phyloP scores from a whole-genome alignment of 1,140 invertebrate species.

The Diplogasteroides magnus region DNA sequence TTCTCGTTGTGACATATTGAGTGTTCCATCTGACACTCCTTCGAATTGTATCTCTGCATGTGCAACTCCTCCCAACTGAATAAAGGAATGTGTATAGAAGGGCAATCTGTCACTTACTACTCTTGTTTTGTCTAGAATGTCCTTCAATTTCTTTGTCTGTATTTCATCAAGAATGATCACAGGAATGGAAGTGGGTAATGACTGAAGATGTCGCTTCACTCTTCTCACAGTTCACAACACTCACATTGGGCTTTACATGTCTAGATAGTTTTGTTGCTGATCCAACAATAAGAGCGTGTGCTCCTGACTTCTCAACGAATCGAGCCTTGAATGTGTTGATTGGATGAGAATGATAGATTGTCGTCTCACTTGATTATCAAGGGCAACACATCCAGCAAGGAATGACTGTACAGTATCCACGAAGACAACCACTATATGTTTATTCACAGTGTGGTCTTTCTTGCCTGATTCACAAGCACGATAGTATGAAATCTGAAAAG shows the following conservation, averaged over 20 bases:
- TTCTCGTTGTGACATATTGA: background rate
- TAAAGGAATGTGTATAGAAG: background rate
- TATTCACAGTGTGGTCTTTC: background rate
- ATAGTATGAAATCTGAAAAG: background rate
- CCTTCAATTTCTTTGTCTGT: slow-evolving; percentile 15
- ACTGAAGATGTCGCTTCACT: background rate
- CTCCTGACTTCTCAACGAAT: slow-evolving; percentile 34
- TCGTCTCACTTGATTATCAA: slow-evolving; percentile 28
- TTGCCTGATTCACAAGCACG: background rate
- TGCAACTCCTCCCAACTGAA: background rate
- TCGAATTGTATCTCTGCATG: background rate
- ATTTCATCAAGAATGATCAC: slow-evolving; percentile 25
- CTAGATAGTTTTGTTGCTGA: slow-evolving; percentile 17
- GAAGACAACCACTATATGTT: slow-evolving; percentile 26
- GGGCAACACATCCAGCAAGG: slow-evolving; percentile 26
- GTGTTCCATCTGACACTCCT: background rate
- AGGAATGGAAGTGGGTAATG: slow-evolving; percentile 12
- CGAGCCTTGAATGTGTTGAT: slow-evolving; percentile 19
- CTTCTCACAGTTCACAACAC: background rate
- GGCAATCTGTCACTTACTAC: background rate
- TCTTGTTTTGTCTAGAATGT: slow-evolving; percentile 1
- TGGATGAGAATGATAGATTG: background rate
- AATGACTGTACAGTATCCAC: slow-evolving; percentile 29
- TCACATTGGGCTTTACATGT: slow-evolving; percentile 5
- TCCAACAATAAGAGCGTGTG: slow-evolving; percentile 27